Evolutionary conservation across 2,888 invertebrate genomes (phyloP), one percentile per base, ranked within the genome.

Genomic region (Leptura quadrifasciata): DNA sequence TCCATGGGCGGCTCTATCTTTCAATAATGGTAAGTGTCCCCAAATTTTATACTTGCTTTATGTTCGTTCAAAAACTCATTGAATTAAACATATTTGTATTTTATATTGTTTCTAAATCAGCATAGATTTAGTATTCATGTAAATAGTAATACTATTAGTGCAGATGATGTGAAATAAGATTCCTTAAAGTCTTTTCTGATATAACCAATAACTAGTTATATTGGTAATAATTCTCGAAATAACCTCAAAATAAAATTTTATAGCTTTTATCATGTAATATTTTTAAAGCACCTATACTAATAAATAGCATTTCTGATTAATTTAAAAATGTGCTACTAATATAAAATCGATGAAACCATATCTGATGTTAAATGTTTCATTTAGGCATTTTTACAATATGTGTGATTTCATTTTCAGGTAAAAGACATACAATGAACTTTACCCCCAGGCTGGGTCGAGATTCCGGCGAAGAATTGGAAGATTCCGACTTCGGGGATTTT

Each of bases 401-500:
- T n/a, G n/a, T n/a, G n/a, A n/a, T n/a, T n/a, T n/a, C 63, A 55
- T 68, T 70, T 76, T 47, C 68, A 79, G 79, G 81, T 17, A 82
- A 79, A 76, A 76, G 80, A 31, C 81, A 79, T 67, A 64, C 76
- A 52, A 83, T 88, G 17, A 88, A 88, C 71, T 91, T 90, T 79
- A 90, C 90, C 74, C 91, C 91, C 77, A 89, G 91, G 80, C 86
- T 91, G 76, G 91, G 91, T 57, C 88, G 91, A 81, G 90, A 90
- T 72, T 87, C 87, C 5, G 84, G 81, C 0, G 87, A 88, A 75
- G 86, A 87, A 21, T 31, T 84, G 63, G 39, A 69, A 61, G 78
- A 77, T 12, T 77, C 68, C 70, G 80, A 86, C 61, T 75, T 69
- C 65, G 82, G 78, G n/a, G 61, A 63, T 35, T 63, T 35, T 12